Evolutionary conservation across 1,140 invertebrate species (phyloP).

Genomic region (Drosophila tani): DNA sequence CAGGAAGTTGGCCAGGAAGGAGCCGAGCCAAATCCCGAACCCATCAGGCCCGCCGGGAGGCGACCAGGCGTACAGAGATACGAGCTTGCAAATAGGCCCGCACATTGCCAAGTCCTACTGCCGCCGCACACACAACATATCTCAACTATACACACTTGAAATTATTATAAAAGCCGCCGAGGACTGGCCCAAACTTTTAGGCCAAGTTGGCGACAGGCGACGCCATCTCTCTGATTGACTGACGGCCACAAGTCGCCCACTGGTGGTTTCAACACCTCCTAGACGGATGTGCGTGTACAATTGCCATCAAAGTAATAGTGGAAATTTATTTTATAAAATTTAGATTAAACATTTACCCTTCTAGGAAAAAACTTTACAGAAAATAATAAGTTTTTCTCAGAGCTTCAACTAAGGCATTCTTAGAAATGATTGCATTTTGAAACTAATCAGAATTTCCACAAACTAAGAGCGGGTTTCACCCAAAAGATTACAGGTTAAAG

Average conservation of each 20-base stretch:
- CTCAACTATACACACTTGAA: conserved; percentile 50
- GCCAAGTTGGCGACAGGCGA: conserved; percentile 63
- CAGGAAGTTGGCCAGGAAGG: conserved; percentile 77
- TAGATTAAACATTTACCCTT: neutral
- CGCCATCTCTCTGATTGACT: conserved; percentile 70
- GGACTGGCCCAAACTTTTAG: conserved; percentile 52
- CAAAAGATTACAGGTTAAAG: neutral
- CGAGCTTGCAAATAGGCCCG: conserved; percentile 29
- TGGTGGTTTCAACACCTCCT: conserved; percentile 28
- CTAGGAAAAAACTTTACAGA: neutral
- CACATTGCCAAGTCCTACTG: conserved; percentile 15
- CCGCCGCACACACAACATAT: conserved; percentile 6
- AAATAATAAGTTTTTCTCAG: neutral
- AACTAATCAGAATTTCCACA: neutral
- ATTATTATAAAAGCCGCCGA: conserved; percentile 54
- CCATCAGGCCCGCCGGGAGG: conserved; percentile 26
- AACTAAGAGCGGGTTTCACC: neutral
- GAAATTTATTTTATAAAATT: neutral
- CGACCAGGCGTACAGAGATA: conserved; percentile 47
- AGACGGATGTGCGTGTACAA: conserved; percentile 16
- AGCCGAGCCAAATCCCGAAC: conserved; percentile 65
- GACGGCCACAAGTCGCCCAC: conserved; percentile 41
- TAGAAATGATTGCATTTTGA: neutral
- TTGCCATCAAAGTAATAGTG: neutral
- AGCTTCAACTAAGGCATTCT: neutral